Evolutionary conservation across 2,888 invertebrate species (phyloP), one percentile per base, ranked within the genome.

Genomic region (Ectemnius cavifrons): DNA sequence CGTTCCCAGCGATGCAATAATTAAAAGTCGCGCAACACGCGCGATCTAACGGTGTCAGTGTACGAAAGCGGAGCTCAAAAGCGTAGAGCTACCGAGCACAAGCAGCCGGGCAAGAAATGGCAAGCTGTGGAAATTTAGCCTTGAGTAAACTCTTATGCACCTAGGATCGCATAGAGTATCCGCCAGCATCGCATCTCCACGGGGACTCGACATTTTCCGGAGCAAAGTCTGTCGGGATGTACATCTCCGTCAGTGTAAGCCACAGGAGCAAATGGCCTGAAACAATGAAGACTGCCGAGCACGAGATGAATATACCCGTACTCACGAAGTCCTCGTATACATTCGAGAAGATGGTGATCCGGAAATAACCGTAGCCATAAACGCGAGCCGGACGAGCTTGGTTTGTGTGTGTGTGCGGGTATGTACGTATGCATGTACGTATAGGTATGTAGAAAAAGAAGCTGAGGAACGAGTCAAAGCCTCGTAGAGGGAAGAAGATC

Each of bases 351-450:
- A 82, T 76, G 82, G 60, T 76, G 84, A 84, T 84, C 83, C 84
- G 85, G 86, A 87, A 87, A 87, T 87, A 87, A 83, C 84, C 71
- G 58, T 60, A 64, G 73, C 71, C 79, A 80, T 84, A 85, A 85
- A 79, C 75, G 78, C 65, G 23, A 73, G 66, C 73, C 78, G 78
- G 76, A 78, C 76, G 78, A 37, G 37, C 8, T 11, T 37, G 37
- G 37, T n/a, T n/a, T 37, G 5, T 37, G 28, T 67, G 73, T 77
- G 66, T 71, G 37, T 37, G 8, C 11, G 37, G 64, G 72, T 77
- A 67, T 71, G 16, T 16, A 52, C 13, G 16, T 76, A 67, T 70
- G 47, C 66, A 73, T 56, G 73, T 11, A 52, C 66, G 74, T 58
- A 71, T 14, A 71, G 69, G 77, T 73, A 73, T 71, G 63, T 57